Conservation (phyloP, 2,888 invertebrate genomes). For the Chymomyza caudatula region DNA sequence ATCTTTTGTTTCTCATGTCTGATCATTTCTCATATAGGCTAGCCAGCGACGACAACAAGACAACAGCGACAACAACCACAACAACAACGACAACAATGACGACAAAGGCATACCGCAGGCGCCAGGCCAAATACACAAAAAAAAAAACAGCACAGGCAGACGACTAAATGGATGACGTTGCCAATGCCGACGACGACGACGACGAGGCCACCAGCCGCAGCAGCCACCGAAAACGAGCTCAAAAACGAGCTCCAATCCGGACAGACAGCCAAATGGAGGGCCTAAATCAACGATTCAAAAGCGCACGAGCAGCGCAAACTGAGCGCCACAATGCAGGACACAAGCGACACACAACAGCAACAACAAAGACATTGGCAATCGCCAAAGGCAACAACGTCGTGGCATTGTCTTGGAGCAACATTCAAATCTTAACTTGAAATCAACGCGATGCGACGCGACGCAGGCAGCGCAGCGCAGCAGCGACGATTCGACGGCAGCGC, state of each 20-base stretch:
- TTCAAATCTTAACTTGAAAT: constrained; percentile 77
- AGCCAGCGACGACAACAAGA: constrained; percentile 46
- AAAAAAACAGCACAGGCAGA: constrained; percentile 29
- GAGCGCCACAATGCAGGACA: constrained; percentile 18
- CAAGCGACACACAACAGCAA: background rate
- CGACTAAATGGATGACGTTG: constrained; percentile 44
- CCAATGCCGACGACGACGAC: constrained; percentile 29
- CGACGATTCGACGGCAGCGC: constrained; percentile 45
- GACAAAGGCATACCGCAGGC: constrained; percentile 77
- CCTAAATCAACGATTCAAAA: constrained; percentile 4
- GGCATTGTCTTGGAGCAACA: constrained; percentile 61
- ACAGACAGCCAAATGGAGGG: constrained; percentile 9
- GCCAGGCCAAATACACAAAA: constrained; percentile 67
- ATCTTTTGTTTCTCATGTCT: constrained; percentile 75
- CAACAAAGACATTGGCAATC: background rate
- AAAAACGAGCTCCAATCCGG: constrained; percentile 21
- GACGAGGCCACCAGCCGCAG: constrained; percentile 40
- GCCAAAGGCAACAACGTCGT: constrained; percentile 13
- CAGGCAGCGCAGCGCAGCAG: constrained; percentile 30
- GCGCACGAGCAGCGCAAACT: constrained; percentile 9
- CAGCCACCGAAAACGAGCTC: constrained; percentile 44
- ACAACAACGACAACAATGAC: constrained; percentile 36
- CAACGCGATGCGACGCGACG: constrained; percentile 44
- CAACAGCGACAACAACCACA: constrained; percentile 6
- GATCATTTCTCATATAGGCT: constrained; percentile 74